phyloP scores from a whole-genome alignment of 1,140 invertebrate species.

The Lucilia cuprina region DNA sequence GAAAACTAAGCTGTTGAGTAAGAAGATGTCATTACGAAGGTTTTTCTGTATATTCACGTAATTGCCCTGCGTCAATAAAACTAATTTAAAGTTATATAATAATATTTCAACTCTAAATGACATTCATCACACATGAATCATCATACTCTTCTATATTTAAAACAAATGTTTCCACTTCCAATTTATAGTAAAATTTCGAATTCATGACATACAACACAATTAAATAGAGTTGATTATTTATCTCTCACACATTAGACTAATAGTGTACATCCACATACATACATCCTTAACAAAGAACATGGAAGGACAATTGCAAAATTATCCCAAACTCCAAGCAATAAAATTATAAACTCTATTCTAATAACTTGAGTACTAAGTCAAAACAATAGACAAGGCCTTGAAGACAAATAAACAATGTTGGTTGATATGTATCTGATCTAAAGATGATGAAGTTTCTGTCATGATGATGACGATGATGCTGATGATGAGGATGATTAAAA shows the following conservation, averaged over 20 bases:
- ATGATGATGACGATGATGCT: not conserved
- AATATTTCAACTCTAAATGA: no score
- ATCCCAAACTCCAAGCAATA: not conserved
- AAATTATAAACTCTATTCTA: not conserved
- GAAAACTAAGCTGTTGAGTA: no score
- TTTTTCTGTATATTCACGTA: no score
- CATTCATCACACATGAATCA: no score
- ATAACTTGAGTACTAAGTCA: not conserved
- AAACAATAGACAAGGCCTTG: not conserved
- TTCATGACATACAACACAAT: not conserved
- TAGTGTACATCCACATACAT: not conserved
- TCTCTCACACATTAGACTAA: not conserved
- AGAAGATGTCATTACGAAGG: no score
- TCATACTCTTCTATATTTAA: no score
- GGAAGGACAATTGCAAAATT: not conserved
- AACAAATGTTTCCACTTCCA: not conserved
- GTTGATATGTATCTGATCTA: slow-evolving; percentile 23
- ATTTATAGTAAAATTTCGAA: not conserved
- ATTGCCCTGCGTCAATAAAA: no score
- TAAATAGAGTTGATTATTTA: slow-evolving; percentile 3
- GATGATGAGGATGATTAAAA: slow-evolving; percentile 20
- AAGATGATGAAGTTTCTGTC: not conserved
- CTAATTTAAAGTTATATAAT: no score
- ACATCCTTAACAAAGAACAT: not conserved
- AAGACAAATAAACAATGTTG: slow-evolving; percentile 6